Percentiles rank a stretch among this genome's conserved stretches.
Conservation (phyloP, 2,888 invertebrate species). For the Cenopis cana region DNA sequence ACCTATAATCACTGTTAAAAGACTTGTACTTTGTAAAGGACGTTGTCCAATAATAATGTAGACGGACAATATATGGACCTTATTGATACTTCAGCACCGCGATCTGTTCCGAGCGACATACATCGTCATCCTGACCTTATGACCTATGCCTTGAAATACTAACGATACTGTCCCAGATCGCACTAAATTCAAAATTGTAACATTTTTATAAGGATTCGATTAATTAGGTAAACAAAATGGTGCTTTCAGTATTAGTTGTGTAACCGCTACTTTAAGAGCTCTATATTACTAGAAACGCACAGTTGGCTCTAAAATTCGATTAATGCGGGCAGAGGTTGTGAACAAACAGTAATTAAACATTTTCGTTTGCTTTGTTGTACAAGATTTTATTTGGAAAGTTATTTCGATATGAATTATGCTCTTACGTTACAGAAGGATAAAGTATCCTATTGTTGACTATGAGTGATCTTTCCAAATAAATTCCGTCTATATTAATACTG, state of each 20-base stretch:
- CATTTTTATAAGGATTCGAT: conserved; percentile 63
- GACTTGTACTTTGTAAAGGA: conserved; percentile 13
- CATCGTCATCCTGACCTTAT: conserved; percentile 30
- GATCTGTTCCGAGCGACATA: conserved; percentile 10
- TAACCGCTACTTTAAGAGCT: conserved; percentile 68
- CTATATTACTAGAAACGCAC: conserved; percentile 63
- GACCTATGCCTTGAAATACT: conserved; percentile 28
- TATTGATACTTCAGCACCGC: conserved; percentile 14
- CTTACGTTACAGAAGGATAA: neutral
- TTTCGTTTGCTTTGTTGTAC: conserved; percentile 1
- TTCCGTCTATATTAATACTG: conserved; percentile 8
- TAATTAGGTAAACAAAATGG: conserved; percentile 67
- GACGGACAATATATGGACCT: neutral
- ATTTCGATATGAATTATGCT: neutral
- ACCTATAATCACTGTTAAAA: neutral
- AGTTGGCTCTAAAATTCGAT: conserved; percentile 56
- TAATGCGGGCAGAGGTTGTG: conserved; percentile 45
- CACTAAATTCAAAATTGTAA: conserved; percentile 63
- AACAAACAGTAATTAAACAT: conserved; percentile 19
- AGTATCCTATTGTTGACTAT: neutral
- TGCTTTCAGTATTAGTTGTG: conserved; percentile 83
- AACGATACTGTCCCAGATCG: conserved; percentile 46
- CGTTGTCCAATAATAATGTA: neutral
- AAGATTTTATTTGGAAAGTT: conserved; percentile 24
- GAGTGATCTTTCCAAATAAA: conserved; percentile 18